Conservation (phyloP, 2,888 invertebrate genomes). For the Mactromeris polynyma region DNA sequence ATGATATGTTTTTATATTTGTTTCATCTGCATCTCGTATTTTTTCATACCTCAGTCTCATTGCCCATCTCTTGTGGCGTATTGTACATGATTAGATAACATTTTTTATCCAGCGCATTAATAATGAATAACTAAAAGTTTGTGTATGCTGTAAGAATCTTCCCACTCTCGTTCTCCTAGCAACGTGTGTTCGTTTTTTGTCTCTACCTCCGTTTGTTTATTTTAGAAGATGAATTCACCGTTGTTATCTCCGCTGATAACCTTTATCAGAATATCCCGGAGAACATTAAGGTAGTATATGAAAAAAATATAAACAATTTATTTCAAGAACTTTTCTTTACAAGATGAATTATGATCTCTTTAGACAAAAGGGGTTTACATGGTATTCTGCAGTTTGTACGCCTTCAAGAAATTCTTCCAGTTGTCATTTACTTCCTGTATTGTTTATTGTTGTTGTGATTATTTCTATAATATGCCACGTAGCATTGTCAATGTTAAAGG, state of each 20-base stretch:
- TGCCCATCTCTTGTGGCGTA: background rate
- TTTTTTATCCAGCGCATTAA: background rate
- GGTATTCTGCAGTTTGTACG: background rate
- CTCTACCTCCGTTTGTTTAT: background rate
- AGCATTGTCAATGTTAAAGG: too few relatives aligned
- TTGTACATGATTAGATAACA: background rate
- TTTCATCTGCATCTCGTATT: too few relatives aligned
- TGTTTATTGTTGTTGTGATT: too few relatives aligned
- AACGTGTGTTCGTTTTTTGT: background rate
- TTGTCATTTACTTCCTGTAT: too few relatives aligned
- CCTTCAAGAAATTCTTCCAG: too few relatives aligned
- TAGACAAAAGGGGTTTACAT: background rate
- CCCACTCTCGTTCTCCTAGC: background rate
- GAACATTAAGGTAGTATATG: background rate
- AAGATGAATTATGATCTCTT: background rate
- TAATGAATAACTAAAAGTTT: background rate
- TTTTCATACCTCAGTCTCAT: too few relatives aligned
- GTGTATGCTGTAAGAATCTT: background rate
- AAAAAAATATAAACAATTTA: too few relatives aligned
- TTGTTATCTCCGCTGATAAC: background rate
- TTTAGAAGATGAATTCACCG: background rate
- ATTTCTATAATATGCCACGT: too few relatives aligned
- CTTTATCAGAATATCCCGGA: background rate
- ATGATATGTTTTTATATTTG: background rate
- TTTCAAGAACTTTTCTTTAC: background rate